Base-by-base conservation (phyloP, 2,797 vertebrate species). In the Momotus momota region DNA sequence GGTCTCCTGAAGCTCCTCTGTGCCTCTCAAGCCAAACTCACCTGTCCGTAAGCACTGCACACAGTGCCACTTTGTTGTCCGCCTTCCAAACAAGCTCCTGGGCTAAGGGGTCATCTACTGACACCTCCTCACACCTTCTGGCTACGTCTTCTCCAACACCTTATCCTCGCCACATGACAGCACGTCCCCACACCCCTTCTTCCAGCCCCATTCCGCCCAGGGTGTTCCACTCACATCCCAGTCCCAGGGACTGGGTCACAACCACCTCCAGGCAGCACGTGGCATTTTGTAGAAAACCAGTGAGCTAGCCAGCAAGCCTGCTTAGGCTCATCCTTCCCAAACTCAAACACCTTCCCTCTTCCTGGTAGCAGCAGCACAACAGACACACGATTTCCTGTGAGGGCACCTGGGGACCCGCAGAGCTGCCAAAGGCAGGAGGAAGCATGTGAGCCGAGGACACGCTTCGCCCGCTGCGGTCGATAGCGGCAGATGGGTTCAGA, bases 21-120 rank as follows among this genome's bases (percentile, higher is more conserved):
- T 16, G 66, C 21, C n/a, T 33, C 61, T 29, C 23, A 64, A 18
- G 35, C 17, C 19, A 31, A 64, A 64, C 16, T 4, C 49, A 40
- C 43, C 14, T 2, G 2, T 15, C 55, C 45, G 38, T 12, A 52
- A 40, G 64, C 66, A 16, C 33, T 10, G 25, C 0, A 25, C 1
- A 0, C 4, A 52, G 45, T 1, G 25, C 27, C 58, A 52, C 17
- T n/a, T 23, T 13, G 46, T 16, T 23, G 21, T 4, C 15, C 7
- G n/a, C 74, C 48, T 81, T 64, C 52, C 35, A 27, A 48, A 74
- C 14, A 60, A 66, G 54, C n/a, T 71, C 66, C 51, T 41, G 46
- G 82, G 18, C 31, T 48, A 31, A 15, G 46, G 35, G 25, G 5
- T 45, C 46, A 27, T 14, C 51, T 66, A 3, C 0, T 31, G 43